Conservation (phyloP, 2,797 vertebrate genomes). For the Gymnodraco acuticeps region DNA sequence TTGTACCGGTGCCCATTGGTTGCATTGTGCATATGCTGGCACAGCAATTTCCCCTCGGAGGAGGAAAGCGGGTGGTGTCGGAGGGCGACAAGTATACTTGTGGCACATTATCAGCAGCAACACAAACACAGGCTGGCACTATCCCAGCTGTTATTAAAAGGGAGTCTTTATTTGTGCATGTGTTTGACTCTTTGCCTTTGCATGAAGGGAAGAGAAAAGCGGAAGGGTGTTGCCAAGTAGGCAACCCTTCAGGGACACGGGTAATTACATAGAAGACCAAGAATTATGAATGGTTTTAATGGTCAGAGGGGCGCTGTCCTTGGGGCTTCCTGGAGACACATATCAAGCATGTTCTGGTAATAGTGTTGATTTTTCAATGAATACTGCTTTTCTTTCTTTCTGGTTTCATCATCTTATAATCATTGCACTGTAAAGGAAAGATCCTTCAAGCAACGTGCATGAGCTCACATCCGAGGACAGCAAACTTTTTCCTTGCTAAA, state of each 20-base stretch:
- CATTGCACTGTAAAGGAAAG: constrained; percentile 33
- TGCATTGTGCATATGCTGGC: constrained; percentile 48
- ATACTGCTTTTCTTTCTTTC: constrained; percentile 26
- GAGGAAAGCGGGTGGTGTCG: constrained; percentile 11
- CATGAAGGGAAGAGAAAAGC: constrained; percentile 56
- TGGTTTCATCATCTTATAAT: constrained; percentile 51
- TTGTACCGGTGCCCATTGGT: constrained; percentile 11
- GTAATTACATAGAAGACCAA: constrained; percentile 73
- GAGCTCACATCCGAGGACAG: constrained; percentile 55
- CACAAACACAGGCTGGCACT: constrained; percentile 75
- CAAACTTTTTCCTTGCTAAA: constrained; percentile 63
- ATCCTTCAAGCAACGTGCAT: constrained; percentile 52
- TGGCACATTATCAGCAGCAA: constrained; percentile 73
- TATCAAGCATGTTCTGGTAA: constrained; percentile 54
- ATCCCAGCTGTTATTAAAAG: constrained; percentile 71
- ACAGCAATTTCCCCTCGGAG: constrained; percentile 53
- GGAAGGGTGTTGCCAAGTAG: constrained; percentile 60
- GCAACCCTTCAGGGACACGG: constrained; percentile 61
- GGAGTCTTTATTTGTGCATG: constrained; percentile 62
- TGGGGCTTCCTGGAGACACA: constrained; percentile 58
- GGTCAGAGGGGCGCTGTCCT: constrained; percentile 69
- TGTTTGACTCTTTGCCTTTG: constrained; percentile 44
- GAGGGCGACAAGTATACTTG: constrained; percentile 55
- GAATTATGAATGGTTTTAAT: constrained; percentile 69
- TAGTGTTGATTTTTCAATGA: constrained; percentile 48